Conservation (phyloP, 2,113 vertebrate species). For the Piliocolobus tephrosceles region DNA sequence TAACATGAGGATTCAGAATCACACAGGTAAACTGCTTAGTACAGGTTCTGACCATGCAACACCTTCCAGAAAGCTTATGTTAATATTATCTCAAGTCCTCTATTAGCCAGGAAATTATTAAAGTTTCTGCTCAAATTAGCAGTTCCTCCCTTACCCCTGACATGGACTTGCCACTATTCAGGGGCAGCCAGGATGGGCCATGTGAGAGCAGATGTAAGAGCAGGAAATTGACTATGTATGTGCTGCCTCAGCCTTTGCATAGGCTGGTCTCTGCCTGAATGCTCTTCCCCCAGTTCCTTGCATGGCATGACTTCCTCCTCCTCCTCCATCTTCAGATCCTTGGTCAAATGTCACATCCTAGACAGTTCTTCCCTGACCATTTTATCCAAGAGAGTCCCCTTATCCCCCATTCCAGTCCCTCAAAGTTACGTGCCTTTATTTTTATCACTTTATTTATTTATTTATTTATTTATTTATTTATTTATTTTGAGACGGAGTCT, state of each 20-base stretch:
- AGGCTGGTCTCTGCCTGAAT: neutral
- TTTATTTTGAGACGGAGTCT: too few relatives aligned
- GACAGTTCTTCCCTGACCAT: neutral
- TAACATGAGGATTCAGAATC: neutral
- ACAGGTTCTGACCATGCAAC: neutral
- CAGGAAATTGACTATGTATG: neutral
- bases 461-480: too few relatives aligned
- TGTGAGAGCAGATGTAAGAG: neutral
- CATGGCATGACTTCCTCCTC: neutral
- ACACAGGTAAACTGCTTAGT: neutral
- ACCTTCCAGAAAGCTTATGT: neutral
- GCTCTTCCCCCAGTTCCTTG: neutral
- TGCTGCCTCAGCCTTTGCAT: slow-evolving; percentile 1
- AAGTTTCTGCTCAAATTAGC: neutral
- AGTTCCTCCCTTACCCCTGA: neutral
- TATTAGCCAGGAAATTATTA: neutral
- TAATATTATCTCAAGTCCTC: neutral
- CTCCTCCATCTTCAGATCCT: neutral
- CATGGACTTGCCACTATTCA: neutral
- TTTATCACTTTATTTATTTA: fast-evolving
- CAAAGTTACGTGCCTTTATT: neutral
- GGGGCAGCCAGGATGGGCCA: neutral
- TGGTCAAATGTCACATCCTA: neutral
- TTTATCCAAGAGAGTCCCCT: neutral
- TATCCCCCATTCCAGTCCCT: neutral